These are phyloP conservation scores for Mobula hypostoma DNA, from an alignment of 2,113 vertebrate species.

Conservation along the genomic window DNA sequence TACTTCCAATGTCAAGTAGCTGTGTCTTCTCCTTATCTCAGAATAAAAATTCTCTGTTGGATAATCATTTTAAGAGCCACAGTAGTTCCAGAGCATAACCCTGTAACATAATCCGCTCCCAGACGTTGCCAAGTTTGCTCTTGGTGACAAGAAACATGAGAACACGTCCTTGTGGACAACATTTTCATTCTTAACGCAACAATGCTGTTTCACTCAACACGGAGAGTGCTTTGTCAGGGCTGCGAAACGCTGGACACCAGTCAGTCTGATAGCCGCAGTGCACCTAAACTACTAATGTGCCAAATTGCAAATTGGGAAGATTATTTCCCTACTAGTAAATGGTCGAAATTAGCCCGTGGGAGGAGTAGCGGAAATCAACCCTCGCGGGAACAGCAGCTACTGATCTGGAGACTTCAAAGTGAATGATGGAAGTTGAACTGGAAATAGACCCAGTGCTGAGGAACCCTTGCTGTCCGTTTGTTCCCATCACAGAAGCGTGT, in stretches of 20 bases:
- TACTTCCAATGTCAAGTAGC: not conserved
- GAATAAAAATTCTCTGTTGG: not conserved
- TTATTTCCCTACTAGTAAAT: not conserved
- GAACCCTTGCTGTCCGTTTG: not conserved
- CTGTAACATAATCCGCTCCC: not conserved
- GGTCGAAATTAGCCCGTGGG: no score
- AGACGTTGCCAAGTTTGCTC: not conserved
- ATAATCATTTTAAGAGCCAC: not conserved
- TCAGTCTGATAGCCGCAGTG: not conserved
- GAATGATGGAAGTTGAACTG: not conserved
- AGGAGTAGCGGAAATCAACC: not conserved
- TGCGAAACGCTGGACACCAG: not conserved
- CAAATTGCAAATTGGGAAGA: not conserved
- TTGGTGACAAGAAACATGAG: not conserved
- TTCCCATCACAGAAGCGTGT: not conserved
- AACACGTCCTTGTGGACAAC: not conserved
- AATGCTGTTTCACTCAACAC: not conserved
- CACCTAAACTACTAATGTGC: not conserved
- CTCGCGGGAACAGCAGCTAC: not conserved
- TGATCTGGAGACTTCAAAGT: not conserved
- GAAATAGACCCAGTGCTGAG: not conserved
- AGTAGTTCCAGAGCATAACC: not conserved
- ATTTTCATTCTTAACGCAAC: not conserved
- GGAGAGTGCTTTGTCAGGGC: not conserved
- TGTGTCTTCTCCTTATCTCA: not conserved